Base-by-base conservation (phyloP, 2,888 invertebrate genomes). In the Tinea semifulvella region DNA sequence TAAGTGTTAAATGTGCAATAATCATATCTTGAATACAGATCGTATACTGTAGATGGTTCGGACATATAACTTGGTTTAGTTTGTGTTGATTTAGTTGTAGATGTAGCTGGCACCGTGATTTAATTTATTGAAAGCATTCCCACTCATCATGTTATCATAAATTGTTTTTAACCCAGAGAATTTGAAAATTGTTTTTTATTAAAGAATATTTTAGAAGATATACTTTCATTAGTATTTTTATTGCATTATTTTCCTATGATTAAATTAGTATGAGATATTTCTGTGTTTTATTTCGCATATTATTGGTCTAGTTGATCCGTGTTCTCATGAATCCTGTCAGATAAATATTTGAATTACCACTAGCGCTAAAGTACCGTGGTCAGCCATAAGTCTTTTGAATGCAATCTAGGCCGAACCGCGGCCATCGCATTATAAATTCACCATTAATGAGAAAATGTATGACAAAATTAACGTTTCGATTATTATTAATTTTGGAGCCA, bases 1-100 rank as follows among this genome's bases (percentile, higher is more conserved):
- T 79, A 79, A 79, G 77, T 74, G 68, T 74, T 71, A 63, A 60
- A 67, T 66, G 79, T 79, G 79, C 79, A 79, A 79, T 79, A 76
- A 68, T 31, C 31, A 31, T 31, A 31, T 31, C 13, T 31, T 31
- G 11, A 13, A 13, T 31, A 31, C 31, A 31, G 2, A 4, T 31
- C 11, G 31, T 31, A 17, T 16, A 42, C n/a, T 40, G n/a, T 40
- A 4, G 19, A 11, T 7, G 22, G 8, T 22, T 22, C 8, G 8
- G 18, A 20, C 13, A 40, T n/a, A 6, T 13, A 40, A 3, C 20
- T n/a, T n/a, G 14, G 20, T 26, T 14, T 13, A 16, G 10, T 13
- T 18, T 27, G 11, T 42, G 20, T 42, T 42, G 16, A n/a, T 42
- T 31, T n/a, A 31, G 11, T 7, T 31, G 6, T 42, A 39, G 39